Evolutionary conservation across 2,113 vertebrate species (phyloP).

Genomic region (Platycercus adscitus): DNA sequence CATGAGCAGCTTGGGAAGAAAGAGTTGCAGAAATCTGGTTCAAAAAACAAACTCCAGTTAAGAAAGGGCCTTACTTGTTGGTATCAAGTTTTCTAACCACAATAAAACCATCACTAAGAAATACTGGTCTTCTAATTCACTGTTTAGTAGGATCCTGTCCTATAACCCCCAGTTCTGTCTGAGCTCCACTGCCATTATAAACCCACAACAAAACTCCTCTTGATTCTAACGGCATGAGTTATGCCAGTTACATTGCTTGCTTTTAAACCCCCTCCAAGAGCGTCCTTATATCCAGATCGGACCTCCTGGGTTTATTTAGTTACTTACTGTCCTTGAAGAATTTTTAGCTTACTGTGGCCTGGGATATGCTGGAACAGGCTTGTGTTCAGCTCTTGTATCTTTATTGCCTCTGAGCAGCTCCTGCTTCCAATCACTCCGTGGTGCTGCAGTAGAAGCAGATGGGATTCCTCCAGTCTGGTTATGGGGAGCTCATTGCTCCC

Average conservation of each 20-base stretch:
- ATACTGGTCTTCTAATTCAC: background rate
- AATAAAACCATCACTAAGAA: background rate
- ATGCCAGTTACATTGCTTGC: background rate
- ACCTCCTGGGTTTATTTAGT: background rate
- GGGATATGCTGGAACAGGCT: background rate
- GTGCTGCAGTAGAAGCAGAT: background rate
- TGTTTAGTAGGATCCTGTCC: background rate
- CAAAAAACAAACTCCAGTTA: background rate
- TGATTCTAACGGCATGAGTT: background rate
- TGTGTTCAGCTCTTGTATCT: background rate
- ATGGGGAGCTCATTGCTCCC: background rate
- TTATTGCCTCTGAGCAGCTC: background rate
- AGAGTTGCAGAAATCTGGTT: background rate
- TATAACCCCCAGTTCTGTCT: background rate
- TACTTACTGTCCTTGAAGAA: background rate
- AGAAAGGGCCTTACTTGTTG: background rate
- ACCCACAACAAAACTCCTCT: background rate
- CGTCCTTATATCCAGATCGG: background rate
- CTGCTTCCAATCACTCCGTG: background rate
- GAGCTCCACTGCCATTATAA: background rate
- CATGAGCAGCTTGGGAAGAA: background rate
- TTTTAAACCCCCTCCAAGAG: background rate
- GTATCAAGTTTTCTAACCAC: background rate
- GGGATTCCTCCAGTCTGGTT: background rate
- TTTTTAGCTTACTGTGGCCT: background rate